These are phyloP conservation scores for Zaprionus tsacasi DNA, from an alignment of 1,140 invertebrate genomes.

Conservation along the genomic window DNA sequence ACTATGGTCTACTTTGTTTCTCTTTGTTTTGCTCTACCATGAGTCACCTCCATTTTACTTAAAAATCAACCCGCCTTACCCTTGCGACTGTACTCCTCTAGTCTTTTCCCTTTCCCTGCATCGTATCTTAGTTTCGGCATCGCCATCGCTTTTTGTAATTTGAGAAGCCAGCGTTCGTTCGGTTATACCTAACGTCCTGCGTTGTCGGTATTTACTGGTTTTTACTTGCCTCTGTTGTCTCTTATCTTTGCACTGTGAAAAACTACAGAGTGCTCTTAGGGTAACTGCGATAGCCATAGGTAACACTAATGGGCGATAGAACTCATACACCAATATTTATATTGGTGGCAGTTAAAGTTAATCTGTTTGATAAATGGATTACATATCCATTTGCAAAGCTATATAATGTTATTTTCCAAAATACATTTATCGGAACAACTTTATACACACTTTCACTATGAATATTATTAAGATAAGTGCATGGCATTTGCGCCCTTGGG, in stretches of 20 bases:
- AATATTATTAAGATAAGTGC: conserved; percentile 42
- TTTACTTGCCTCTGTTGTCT: conserved; percentile 66
- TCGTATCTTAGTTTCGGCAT: conserved; percentile 50
- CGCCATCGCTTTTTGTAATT: conserved; percentile 60
- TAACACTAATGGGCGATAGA: background rate
- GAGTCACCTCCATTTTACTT: conserved; percentile 68
- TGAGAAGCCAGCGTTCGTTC: conserved; percentile 58
- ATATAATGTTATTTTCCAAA: no score
- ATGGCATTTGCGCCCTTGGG: conserved; percentile 36
- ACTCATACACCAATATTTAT: background rate
- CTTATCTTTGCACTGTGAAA: conserved; percentile 48
- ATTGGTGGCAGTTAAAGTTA: no score
- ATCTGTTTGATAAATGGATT: no score
- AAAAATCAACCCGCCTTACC: conserved; percentile 3
- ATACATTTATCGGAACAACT: background rate
- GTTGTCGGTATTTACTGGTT: conserved; percentile 50
- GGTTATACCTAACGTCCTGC: conserved; percentile 41
- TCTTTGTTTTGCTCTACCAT: conserved; percentile 37
- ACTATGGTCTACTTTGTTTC: background rate
- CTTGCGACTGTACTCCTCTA: background rate
- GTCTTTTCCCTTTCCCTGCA: conserved; percentile 19
- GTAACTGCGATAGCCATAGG: conserved; percentile 11
- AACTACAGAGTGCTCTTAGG: conserved; percentile 1
- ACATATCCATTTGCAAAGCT: no score
- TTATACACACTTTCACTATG: background rate